Conservation (phyloP, 2,797 vertebrate genomes). For the Dipus sagitta region DNA sequence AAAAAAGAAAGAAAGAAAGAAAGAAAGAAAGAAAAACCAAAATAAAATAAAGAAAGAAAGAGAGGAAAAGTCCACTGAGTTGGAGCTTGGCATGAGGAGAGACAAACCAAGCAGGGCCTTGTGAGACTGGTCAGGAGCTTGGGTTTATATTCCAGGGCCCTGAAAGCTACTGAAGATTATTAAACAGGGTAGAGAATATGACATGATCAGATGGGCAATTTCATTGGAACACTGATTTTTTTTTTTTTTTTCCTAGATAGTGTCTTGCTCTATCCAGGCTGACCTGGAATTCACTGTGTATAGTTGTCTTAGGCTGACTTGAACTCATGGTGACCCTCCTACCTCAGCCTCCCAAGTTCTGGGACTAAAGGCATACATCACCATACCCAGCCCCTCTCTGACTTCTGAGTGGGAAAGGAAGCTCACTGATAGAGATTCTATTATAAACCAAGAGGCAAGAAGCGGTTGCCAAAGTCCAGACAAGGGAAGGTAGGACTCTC, state of each 20-base stretch:
- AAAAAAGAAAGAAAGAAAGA: no score
- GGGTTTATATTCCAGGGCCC: conserved; percentile 37
- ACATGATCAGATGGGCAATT: background rate
- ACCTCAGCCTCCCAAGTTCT: no score
- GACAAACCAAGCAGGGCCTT: background rate
- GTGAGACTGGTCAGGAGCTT: conserved; percentile 46
- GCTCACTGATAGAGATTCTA: background rate
- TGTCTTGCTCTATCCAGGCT: no score
- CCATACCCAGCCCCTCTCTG: background rate
- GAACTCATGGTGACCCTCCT: no score
- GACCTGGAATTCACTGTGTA: no score
- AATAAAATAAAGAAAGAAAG: no score
- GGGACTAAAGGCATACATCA: no score
- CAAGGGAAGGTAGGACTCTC: background rate
- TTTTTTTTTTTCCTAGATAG: no score
- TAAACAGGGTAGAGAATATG: background rate
- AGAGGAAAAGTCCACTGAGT: background rate
- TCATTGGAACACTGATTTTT: background rate
- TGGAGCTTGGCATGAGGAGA: conserved; percentile 26
- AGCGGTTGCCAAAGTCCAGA: background rate
- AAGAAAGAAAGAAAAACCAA: no score
- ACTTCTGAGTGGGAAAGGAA: background rate
- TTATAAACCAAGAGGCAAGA: conserved; percentile 27
- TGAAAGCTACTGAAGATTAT: background rate
- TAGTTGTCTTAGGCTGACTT: no score